A percentile compares a stretch with the other conserved stretches of the same genome.
Evolutionary conservation across 2,888 invertebrate species (phyloP).

Genomic region (Acanthoscelides obtectus): DNA sequence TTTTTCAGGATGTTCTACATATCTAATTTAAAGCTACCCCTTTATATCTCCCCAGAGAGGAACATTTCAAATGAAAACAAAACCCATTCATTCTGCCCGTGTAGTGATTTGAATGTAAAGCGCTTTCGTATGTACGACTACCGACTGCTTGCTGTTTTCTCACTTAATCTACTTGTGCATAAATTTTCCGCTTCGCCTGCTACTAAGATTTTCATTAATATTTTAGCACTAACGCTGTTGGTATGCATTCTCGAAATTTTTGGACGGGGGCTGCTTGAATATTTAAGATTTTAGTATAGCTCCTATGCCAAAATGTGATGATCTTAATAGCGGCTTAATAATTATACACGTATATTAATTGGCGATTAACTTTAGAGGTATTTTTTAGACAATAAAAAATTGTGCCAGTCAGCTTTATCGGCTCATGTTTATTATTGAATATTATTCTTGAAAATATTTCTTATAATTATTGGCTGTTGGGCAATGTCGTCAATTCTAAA

Average conservation of each 20-base stretch:
- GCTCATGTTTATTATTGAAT: too few species aligned
- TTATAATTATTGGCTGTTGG: too few species aligned
- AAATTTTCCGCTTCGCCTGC: constrained; percentile 15
- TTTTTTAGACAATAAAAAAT: too few species aligned
- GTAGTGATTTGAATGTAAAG: constrained; percentile 34
- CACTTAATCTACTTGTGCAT: constrained; percentile 23
- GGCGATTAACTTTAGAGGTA: too few species aligned
- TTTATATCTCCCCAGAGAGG: constrained; percentile 35
- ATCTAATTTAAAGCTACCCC: constrained; percentile 33
- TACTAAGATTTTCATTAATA: constrained; percentile 17
- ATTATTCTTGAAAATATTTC: too few species aligned
- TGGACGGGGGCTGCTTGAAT: background rate
- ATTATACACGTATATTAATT: too few species aligned
- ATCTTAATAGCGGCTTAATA: too few species aligned
- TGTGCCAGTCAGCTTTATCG: too few species aligned
- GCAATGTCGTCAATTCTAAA: too few species aligned
- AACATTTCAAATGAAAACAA: constrained; percentile 37
- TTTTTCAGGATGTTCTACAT: constrained; percentile 4
- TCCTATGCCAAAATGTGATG: too few species aligned
- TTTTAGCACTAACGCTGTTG: background rate
- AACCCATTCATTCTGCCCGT: constrained; percentile 35
- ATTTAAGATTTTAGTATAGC: too few species aligned
- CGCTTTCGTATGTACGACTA: constrained; percentile 15
- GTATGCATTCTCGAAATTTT: background rate
- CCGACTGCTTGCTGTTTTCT: constrained; percentile 16